Evolutionary conservation across 1,140 invertebrate genomes (phyloP).

Genomic region (Thaumetopoea pityocampa): DNA sequence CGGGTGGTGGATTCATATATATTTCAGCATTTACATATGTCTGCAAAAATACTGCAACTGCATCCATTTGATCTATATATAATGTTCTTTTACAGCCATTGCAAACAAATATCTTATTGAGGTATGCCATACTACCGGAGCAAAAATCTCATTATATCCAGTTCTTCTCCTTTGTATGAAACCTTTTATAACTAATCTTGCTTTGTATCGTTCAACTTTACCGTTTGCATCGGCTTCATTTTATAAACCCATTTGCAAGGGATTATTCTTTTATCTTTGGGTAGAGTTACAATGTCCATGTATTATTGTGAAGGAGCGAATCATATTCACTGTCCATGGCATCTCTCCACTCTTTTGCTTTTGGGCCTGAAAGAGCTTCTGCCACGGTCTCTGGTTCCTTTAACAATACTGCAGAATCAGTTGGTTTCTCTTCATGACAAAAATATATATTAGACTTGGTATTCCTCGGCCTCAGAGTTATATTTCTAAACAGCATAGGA

Average conservation of each 20-base stretch:
- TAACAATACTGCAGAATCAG: slow-evolving; percentile 4
- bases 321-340: slow-evolving; percentile 23
- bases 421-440: slow-evolving; percentile 9
- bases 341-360: slow-evolving; percentile 20
- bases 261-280: slow-evolving; percentile 14
- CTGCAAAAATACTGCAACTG: slow-evolving; percentile 55
- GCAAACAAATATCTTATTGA: slow-evolving; percentile 17
- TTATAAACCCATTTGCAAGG: slow-evolving; percentile 26
- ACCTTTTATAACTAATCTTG: slow-evolving; percentile 17
- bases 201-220: slow-evolving; percentile 12
- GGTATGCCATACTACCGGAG: slow-evolving; percentile 16
- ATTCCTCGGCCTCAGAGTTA: slow-evolving; percentile 20
- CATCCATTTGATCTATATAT: slow-evolving; percentile 28
- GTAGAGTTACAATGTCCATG: slow-evolving; percentile 22
- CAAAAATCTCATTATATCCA: slow-evolving; percentile 18
- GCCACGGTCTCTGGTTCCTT: slow-evolving; percentile 20
- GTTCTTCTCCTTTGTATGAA: slow-evolving; percentile 15
- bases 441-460: slow-evolving; percentile 10
- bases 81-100: too few species aligned
- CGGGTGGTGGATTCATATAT: slow-evolving; percentile 47
- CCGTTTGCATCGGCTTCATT: slow-evolving; percentile 14
- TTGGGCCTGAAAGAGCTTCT: slow-evolving; percentile 20
- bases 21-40: slow-evolving; percentile 38
- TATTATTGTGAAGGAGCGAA: slow-evolving; percentile 24
- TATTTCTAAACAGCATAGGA: slow-evolving; percentile 8